Conservation (phyloP, 2,888 invertebrate genomes). For the Apoda limacodes region DNA sequence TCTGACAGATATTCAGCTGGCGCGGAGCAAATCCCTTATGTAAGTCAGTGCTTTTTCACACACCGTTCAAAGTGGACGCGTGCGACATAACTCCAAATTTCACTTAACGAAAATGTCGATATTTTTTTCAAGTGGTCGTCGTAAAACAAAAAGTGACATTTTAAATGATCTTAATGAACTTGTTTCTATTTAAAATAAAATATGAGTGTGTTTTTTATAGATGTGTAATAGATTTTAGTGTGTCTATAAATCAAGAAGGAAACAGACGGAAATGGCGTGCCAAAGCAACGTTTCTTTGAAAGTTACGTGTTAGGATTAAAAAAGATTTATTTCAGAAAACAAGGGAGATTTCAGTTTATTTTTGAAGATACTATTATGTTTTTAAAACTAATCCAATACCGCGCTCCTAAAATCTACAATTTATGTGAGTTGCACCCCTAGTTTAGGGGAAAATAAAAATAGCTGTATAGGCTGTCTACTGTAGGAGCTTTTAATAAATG, state of each 20-base stretch:
- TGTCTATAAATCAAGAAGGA: slow-evolving; percentile 31
- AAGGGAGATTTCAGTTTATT: slow-evolving; percentile 38
- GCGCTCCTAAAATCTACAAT: slow-evolving; percentile 34
- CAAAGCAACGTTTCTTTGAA: slow-evolving; percentile 36
- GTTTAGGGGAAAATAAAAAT: slow-evolving; percentile 44
- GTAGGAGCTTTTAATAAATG: slow-evolving; percentile 42
- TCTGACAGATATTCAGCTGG: slow-evolving; percentile 45
- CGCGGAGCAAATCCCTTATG: slow-evolving; percentile 60
- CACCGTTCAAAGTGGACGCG: slow-evolving; percentile 31
- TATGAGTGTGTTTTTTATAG: no score
- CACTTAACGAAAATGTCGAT: slow-evolving; percentile 43
- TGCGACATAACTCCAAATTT: slow-evolving; percentile 30
- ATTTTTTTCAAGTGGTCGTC: no score
- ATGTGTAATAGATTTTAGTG: no score
- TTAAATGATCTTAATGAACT: no score
- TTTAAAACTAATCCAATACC: slow-evolving; percentile 38
- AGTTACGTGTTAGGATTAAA: slow-evolving; percentile 39
- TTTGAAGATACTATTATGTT: slow-evolving; percentile 35
- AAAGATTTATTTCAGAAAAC: slow-evolving; percentile 42
- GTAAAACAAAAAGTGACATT: no score
- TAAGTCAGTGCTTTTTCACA: slow-evolving; percentile 56
- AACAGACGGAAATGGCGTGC: slow-evolving; percentile 32
- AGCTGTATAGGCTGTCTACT: slow-evolving; percentile 29
- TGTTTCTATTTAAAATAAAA: no score
- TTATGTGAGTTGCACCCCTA: slow-evolving; percentile 34